These are phyloP conservation scores for Hyla sarda DNA, from an alignment of 2,113 vertebrate species.

Conservation along the genomic window DNA sequence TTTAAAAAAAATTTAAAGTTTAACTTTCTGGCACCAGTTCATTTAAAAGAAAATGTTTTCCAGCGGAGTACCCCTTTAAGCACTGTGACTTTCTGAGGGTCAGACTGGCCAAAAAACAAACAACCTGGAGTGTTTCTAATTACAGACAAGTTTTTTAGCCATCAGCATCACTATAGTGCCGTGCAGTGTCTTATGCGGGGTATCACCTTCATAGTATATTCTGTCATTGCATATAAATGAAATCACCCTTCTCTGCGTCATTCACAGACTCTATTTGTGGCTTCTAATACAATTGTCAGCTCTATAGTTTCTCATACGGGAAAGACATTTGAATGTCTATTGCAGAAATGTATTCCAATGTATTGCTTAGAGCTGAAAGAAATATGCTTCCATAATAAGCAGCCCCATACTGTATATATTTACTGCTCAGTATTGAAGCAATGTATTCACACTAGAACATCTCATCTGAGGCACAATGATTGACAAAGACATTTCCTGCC, in stretches of 20 bases:
- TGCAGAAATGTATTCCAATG: constrained; percentile 16
- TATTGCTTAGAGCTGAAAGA: constrained; percentile 2
- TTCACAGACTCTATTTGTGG: not conserved
- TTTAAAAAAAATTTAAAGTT: too few species aligned
- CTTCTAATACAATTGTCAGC: constrained; percentile 6
- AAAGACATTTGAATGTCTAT: not conserved
- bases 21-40: too few species aligned
- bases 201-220: not conserved
- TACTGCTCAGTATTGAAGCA: constrained; percentile 26
- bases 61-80: too few species aligned
- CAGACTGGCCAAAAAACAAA: too few species aligned
- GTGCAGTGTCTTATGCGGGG: not conserved
- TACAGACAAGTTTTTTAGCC: too few species aligned
- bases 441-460: constrained; percentile 38
- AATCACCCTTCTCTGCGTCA: not conserved
- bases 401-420: constrained; percentile 36
- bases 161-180: too few species aligned
- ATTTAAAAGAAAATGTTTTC: too few species aligned
- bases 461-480: constrained; percentile 31
- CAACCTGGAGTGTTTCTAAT: too few species aligned
- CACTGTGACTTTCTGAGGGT: too few species aligned
- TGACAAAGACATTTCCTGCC: constrained; percentile 54
- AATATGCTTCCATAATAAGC: constrained; percentile 25
- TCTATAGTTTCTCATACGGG: not conserved
- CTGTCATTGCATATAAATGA: not conserved